phyloP scores from a whole-genome alignment of 2,797 vertebrate genomes.

The Falco peregrinus region DNA sequence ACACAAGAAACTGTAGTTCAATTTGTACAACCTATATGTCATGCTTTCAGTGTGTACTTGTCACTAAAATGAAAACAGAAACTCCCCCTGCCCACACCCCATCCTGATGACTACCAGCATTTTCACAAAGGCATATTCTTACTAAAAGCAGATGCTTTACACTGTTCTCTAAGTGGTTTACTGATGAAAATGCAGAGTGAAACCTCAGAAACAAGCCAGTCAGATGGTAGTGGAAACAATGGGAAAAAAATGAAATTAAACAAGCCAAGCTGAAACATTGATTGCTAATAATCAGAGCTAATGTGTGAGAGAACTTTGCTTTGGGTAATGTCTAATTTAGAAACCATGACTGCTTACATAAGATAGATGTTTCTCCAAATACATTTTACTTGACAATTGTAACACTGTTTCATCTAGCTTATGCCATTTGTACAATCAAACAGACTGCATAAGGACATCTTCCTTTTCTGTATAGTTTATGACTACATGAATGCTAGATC shows the following conservation, averaged over 20 bases:
- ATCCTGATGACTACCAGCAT: not conserved
- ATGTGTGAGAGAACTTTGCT: not conserved
- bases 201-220: not conserved
- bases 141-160: not conserved
- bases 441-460: not conserved
- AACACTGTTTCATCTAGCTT: not conserved
- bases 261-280: not conserved
- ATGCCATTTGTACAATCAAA: not conserved
- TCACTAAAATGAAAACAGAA: not conserved
- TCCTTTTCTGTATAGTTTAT: not conserved
- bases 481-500: not conserved
- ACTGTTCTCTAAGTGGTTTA: not conserved
- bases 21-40: not conserved
- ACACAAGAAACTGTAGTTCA: not conserved
- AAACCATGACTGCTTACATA: not conserved
- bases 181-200: not conserved
- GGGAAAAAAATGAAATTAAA: not conserved
- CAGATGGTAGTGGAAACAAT: not conserved
- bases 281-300: not conserved
- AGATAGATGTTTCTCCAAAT: not conserved
- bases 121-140: not conserved
- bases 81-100: fast-evolving
- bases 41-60: not conserved
- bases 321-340: not conserved
- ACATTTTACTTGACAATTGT: not conserved